These are phyloP conservation scores for Xenopus petersii DNA, from an alignment of 2,797 vertebrate species.

Conservation along the genomic window DNA sequence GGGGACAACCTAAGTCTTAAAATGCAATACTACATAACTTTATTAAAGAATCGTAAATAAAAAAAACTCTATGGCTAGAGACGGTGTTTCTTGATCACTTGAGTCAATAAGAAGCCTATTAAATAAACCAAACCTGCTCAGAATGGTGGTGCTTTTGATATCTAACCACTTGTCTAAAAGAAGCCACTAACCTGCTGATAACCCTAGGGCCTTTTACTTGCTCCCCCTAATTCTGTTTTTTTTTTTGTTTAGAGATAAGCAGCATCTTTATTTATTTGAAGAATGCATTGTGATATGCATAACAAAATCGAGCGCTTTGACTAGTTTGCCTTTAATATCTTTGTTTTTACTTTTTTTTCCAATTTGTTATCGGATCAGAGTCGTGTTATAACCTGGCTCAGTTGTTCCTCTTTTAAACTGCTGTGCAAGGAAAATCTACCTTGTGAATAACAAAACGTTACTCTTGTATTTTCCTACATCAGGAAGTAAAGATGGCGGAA, in stretches of 20 bases:
- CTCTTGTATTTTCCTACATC: slow-evolving; percentile 95
- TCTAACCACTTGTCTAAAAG: slow-evolving; percentile 10
- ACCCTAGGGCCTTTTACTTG: neutral
- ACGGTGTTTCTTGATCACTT: no score
- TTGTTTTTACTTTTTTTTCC: neutral
- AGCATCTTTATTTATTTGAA: neutral
- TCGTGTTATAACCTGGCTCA: slow-evolving; percentile 57
- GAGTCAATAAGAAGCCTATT: no score
- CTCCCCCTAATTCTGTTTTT: neutral
- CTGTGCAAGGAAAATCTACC: slow-evolving; percentile 78
- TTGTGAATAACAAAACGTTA: slow-evolving; percentile 89
- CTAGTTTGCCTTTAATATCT: neutral
- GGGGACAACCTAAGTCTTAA: no score
- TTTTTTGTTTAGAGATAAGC: no score
- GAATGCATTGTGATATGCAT: neutral
- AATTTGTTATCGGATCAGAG: neutral
- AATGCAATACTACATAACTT: no score
- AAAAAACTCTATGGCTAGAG: no score
- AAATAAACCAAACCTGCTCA: no score
- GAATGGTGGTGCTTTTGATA: no score
- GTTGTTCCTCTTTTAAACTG: slow-evolving; percentile 71
- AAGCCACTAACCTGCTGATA: slow-evolving; percentile 3
- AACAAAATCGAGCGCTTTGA: neutral
- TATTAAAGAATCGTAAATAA: no score
- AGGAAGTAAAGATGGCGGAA: slow-evolving; percentile 99